These are phyloP conservation scores for Hypothenemus hampei DNA, from an alignment of 1,140 invertebrate genomes.

Conservation along the genomic window DNA sequence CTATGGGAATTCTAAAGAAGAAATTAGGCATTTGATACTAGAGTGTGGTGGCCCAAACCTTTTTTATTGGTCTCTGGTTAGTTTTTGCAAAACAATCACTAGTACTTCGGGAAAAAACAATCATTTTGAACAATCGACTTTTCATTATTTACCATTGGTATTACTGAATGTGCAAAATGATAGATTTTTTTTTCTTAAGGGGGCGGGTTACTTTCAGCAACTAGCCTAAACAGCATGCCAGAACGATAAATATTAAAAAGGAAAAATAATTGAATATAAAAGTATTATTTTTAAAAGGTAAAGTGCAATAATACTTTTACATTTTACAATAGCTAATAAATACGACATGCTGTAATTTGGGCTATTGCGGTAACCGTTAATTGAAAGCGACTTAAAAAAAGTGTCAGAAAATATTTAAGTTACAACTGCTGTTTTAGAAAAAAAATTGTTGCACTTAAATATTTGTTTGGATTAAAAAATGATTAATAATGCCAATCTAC, in stretches of 20 bases:
- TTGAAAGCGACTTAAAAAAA: conserved; percentile 15
- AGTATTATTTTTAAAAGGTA: too few species aligned
- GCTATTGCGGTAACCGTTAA: not conserved
- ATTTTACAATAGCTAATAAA: too few species aligned
- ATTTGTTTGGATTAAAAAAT: too few species aligned
- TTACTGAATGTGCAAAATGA: conserved; percentile 18
- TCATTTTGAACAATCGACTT: too few species aligned
- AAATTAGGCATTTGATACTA: conserved; percentile 31
- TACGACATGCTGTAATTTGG: conserved; percentile 18
- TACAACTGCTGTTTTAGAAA: too few species aligned
- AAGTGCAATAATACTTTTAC: too few species aligned
- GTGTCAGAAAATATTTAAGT: conserved; percentile 16
- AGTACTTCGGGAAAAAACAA: conserved; percentile 8
- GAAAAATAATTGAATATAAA: too few species aligned
- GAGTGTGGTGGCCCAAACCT: conserved; percentile 28
- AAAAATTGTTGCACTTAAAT: too few species aligned
- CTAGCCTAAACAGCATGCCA: conserved; percentile 41
- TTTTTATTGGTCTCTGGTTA: not conserved
- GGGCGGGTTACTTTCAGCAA: conserved; percentile 34
- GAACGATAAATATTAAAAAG: conserved; percentile 25
- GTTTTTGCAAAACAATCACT: conserved; percentile 5
- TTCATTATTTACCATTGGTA: too few species aligned
- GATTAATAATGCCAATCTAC: too few species aligned
- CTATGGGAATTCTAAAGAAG: conserved; percentile 23
- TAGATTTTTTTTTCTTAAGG: too few species aligned